phyloP scores from a whole-genome alignment of 1,140 invertebrate species.

The Conopomorpha cramerella region DNA sequence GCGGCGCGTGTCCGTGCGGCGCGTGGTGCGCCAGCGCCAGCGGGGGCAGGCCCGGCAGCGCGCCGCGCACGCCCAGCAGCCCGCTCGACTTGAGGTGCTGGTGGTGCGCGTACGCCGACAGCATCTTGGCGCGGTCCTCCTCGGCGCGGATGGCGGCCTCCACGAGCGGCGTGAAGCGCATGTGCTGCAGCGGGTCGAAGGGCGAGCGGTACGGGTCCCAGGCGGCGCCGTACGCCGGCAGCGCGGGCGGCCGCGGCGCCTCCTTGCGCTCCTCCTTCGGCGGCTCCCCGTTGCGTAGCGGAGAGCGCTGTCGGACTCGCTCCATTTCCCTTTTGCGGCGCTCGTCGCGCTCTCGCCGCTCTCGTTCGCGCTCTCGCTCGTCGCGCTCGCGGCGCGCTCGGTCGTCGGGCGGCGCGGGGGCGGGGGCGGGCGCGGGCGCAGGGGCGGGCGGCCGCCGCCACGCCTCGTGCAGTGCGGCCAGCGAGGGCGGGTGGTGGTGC shows the following conservation, averaged over 20 bases:
- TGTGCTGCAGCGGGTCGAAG: slow-evolving; percentile 67
- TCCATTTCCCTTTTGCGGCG: slow-evolving; percentile 58
- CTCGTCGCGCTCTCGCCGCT: slow-evolving; percentile 72
- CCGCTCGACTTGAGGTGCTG: slow-evolving; percentile 43
- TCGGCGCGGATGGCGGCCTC: slow-evolving; percentile 73
- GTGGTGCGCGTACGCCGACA: slow-evolving; percentile 68
- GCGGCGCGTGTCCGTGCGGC: slow-evolving; percentile 16
- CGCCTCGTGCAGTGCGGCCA: slow-evolving; percentile 39
- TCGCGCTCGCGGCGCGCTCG: slow-evolving; percentile 65
- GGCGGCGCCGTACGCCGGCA: slow-evolving; percentile 64
- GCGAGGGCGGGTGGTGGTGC: slow-evolving; percentile 33
- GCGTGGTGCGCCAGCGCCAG: slow-evolving; percentile 17
- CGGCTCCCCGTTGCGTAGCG: slow-evolving; percentile 67
- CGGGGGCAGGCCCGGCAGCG: slow-evolving; percentile 19
- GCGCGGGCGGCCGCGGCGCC: slow-evolving; percentile 51
- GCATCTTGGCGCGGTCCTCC: slow-evolving; percentile 75
- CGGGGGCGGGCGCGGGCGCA: slow-evolving; percentile 65
- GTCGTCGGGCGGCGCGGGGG: slow-evolving; percentile 55
- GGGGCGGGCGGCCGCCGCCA: slow-evolving; percentile 57
- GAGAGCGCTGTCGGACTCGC: slow-evolving; percentile 67
- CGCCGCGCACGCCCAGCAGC: slow-evolving; percentile 46
- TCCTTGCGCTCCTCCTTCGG: slow-evolving; percentile 55
- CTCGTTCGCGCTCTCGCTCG: slow-evolving; percentile 64
- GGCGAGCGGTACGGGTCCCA: slow-evolving; percentile 66
- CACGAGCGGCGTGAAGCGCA: slow-evolving; percentile 74